Percentiles rank a stretch among this genome's conserved stretches.
Evolutionary conservation across 2,113 vertebrate genomes (phyloP).

Genomic region (Tor tambroides): DNA sequence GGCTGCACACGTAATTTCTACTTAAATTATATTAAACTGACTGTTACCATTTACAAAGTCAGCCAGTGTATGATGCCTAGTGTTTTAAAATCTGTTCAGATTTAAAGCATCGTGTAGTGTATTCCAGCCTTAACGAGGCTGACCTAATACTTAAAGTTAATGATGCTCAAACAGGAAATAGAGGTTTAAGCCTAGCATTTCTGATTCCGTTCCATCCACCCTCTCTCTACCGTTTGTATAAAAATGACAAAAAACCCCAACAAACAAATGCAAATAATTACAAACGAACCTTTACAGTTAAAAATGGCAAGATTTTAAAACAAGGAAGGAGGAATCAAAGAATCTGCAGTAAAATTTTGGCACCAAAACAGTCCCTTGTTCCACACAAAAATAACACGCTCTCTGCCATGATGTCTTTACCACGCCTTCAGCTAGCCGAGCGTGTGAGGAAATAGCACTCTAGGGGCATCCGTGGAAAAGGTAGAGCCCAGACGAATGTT

Average conservation of each 20-base stretch:
- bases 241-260: neutral
- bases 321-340: neutral
- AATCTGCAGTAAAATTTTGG: slow-evolving; percentile 3
- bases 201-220: neutral
- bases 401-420: slow-evolving; percentile 42
- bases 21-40: too few species aligned
- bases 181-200: neutral
- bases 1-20: too few species aligned
- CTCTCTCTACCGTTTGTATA: neutral
- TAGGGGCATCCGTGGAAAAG: slow-evolving; percentile 57
- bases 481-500: slow-evolving; percentile 58
- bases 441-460: slow-evolving; percentile 46
- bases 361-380: slow-evolving; percentile 39
- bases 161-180: neutral
- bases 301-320: neutral
- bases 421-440: slow-evolving; percentile 22
- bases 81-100: neutral
- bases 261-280: neutral
- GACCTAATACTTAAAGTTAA: neutral
- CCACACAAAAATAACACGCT: slow-evolving; percentile 31
- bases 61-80: too few species aligned
- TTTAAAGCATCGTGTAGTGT: too few species aligned
- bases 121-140: too few species aligned
- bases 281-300: neutral
- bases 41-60: too few species aligned